Evolutionary conservation across 2,888 invertebrate genomes (phyloP).

Genomic region (Xestia sexstrigata): DNA sequence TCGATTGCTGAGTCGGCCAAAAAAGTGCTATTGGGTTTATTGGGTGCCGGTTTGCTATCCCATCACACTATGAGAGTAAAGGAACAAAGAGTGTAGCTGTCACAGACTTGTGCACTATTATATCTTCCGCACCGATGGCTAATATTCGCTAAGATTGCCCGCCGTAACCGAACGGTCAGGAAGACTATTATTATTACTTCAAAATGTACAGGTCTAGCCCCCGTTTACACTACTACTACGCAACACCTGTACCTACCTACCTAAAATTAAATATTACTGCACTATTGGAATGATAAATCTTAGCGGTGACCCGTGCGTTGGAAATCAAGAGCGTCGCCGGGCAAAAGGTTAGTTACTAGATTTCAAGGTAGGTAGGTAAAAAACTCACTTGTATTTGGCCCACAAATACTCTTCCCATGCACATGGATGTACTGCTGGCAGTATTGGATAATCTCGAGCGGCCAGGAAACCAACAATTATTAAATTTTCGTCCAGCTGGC

Average conservation of each 20-base stretch:
- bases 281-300: background rate
- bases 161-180: too few species aligned
- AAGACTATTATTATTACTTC: background rate
- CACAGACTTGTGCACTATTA: background rate
- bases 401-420: constrained; percentile 91
- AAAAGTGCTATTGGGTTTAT: background rate
- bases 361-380: background rate
- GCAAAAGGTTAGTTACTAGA: background rate
- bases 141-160: background rate
- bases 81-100: background rate
- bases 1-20: background rate
- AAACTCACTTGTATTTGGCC: constrained; percentile 87
- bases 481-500: constrained; percentile 80
- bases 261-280: background rate
- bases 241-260: background rate
- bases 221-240: background rate
- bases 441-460: constrained; percentile 88
- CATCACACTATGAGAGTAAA: background rate
- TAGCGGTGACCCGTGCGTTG: background rate
- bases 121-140: too few species aligned
- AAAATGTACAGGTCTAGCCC: background rate
- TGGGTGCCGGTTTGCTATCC: background rate
- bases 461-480: constrained; percentile 81
- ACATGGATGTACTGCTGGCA: constrained; percentile 89
- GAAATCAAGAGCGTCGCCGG: background rate